These are phyloP conservation scores for Drosophila subsilvestris DNA, from an alignment of 2,888 invertebrate species.

Conservation along the genomic window DNA sequence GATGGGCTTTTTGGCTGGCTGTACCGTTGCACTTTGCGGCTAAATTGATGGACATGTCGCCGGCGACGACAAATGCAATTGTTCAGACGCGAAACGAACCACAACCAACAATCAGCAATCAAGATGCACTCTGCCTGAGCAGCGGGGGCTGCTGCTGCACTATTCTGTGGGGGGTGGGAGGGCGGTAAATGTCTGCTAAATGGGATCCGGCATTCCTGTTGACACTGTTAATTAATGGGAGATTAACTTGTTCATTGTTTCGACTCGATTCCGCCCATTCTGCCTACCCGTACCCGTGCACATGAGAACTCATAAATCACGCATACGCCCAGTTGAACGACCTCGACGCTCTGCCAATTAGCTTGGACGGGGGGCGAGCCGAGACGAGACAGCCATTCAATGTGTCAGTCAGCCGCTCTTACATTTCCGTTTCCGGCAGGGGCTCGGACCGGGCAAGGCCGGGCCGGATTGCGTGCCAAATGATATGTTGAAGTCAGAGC, in stretches of 20 bases:
- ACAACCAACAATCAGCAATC: conserved; percentile 41
- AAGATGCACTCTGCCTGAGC: conserved; percentile 6
- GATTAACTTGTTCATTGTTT: conserved; percentile 62
- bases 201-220: conserved; percentile 65
- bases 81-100: conserved; percentile 64
- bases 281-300: conserved; percentile 16
- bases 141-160: conserved; percentile 4
- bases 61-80: conserved; percentile 68
- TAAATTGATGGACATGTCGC: conserved; percentile 71
- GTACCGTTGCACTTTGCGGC: conserved; percentile 49
- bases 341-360: conserved; percentile 63
- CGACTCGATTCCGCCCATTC: conserved; percentile 14
- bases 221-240: conserved; percentile 74
- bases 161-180: background rate
- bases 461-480: conserved; percentile 74
- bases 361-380: conserved; percentile 31
- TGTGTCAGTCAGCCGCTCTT: conserved; percentile 13
- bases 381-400: conserved; percentile 10
- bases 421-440: conserved; percentile 62
- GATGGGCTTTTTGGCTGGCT: conserved; percentile 3
- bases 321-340: conserved; percentile 73
- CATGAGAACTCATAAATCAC: conserved; percentile 66
- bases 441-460: conserved; percentile 13
- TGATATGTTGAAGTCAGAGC: conserved; percentile 59
- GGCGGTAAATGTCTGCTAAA: conserved; percentile 50